Percentiles rank a stretch among this genome's conserved stretches.
These are phyloP conservation scores for Leptinotarsa juncta DNA, from an alignment of 2,888 invertebrate species.

Conservation along the genomic window DNA sequence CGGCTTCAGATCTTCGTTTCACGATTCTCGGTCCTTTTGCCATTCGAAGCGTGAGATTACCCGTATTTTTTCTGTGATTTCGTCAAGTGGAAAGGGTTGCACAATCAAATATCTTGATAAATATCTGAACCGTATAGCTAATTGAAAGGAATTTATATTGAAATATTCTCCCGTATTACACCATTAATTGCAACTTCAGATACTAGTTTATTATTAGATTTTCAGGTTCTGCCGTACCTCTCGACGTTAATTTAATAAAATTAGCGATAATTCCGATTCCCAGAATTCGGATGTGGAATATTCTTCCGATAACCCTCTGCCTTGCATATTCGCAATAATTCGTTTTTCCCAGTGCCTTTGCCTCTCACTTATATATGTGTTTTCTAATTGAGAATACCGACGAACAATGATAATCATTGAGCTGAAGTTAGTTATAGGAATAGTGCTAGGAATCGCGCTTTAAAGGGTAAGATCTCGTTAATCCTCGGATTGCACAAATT, in stretches of 20 bases:
- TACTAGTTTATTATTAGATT: conserved; percentile 64
- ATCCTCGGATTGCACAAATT: too few species aligned
- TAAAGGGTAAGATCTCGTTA: too few species aligned
- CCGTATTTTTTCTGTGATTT: conserved; percentile 37
- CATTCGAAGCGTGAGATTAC: conserved; percentile 39
- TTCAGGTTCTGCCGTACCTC: conserved; percentile 49
- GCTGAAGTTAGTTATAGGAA: too few species aligned
- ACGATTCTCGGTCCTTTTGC: conserved; percentile 34
- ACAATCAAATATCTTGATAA: conserved; percentile 48
- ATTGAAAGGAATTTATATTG: conserved; percentile 64
- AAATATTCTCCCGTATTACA: conserved; percentile 60
- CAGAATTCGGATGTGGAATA: conserved; percentile 53
- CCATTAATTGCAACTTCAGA: conserved; percentile 63
- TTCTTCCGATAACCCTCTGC: conserved; percentile 47
- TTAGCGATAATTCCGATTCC: conserved; percentile 53
- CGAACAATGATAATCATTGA: background rate
- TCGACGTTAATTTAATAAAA: conserved; percentile 52
- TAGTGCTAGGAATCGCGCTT: too few species aligned
- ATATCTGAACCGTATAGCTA: conserved; percentile 60
- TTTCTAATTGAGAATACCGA: conserved; percentile 21
- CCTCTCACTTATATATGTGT: conserved; percentile 26
- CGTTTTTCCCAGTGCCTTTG: conserved; percentile 21
- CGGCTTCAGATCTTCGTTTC: conserved; percentile 25
- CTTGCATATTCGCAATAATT: conserved; percentile 36
- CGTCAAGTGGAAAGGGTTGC: conserved; percentile 44